These are phyloP conservation scores for Caenorhabditis doughertyi DNA, from an alignment of 2,888 invertebrate genomes.

Conservation along the genomic window DNA sequence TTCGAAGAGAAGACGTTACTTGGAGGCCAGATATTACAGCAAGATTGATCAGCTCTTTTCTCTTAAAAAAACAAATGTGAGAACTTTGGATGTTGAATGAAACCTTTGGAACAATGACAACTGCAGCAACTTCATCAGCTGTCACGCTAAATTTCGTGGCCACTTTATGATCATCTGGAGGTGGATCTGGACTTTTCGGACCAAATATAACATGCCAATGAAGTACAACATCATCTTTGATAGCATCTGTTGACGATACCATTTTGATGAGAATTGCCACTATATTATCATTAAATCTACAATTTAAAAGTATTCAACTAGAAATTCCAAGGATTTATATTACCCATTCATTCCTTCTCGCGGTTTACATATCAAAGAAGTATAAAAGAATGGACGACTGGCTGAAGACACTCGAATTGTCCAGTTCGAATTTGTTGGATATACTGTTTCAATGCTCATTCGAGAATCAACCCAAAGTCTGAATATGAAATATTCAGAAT, in stretches of 20 bases:
- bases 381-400: constrained; percentile 70
- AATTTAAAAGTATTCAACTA: neutral
- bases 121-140: constrained; percentile 61
- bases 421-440: constrained; percentile 75
- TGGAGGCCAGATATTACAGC: constrained; percentile 79
- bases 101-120: constrained; percentile 54
- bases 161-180: constrained; percentile 58
- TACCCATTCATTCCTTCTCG: constrained; percentile 63
- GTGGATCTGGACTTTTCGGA: constrained; percentile 13
- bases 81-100: neutral
- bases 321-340: no score
- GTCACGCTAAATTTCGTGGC: constrained; percentile 72
- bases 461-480: constrained; percentile 79
- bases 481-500: no score
- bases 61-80: constrained; percentile 38
- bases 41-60: constrained; percentile 77
- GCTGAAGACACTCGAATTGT: constrained; percentile 67
- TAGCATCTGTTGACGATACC: constrained; percentile 46
- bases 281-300: constrained; percentile 53
- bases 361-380: constrained; percentile 68
- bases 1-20: constrained; percentile 72
- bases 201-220: constrained; percentile 64
- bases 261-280: constrained; percentile 62
- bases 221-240: constrained; percentile 57
- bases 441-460: constrained; percentile 74